Evolutionary conservation across 2,113 vertebrate genomes (phyloP).

Genomic region (Poecilia latipinna): DNA sequence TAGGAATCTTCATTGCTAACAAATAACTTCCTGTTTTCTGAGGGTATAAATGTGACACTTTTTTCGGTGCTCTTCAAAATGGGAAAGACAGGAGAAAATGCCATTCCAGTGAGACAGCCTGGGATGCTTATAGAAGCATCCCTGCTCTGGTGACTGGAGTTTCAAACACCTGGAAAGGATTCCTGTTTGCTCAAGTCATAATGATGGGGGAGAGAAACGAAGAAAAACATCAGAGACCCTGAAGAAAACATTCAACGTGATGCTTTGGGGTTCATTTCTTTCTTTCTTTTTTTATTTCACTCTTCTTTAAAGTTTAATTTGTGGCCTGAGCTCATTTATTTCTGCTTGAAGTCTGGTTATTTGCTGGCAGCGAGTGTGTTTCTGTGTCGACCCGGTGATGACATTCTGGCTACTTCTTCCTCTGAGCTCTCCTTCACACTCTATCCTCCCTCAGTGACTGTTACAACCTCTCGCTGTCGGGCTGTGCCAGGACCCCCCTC

Average conservation of each 20-base stretch:
- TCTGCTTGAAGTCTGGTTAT: conserved; percentile 37
- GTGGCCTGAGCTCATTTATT: conserved; percentile 55
- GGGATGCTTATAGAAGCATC: too few species aligned
- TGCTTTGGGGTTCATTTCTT: neutral
- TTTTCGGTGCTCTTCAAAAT: neutral
- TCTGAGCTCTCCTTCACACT: conserved; percentile 31
- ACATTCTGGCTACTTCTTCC: conserved; percentile 38
- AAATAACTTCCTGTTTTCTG: neutral
- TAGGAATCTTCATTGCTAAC: neutral
- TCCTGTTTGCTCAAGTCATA: conserved; percentile 4
- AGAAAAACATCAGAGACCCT: conserved; percentile 29
- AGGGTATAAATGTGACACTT: neutral
- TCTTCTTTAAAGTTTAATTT: conserved; percentile 38
- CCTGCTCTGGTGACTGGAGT: too few species aligned
- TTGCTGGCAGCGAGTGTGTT: conserved; percentile 28
- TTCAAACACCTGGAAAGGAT: neutral
- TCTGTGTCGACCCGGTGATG: conserved; percentile 10
- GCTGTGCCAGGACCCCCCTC: conserved; percentile 23
- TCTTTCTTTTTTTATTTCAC: conserved; percentile 21
- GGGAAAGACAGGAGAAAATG: neutral
- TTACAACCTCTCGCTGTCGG: conserved; percentile 37
- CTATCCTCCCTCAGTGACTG: conserved; percentile 51
- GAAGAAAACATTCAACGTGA: conserved; percentile 13
- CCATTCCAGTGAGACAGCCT: neutral
- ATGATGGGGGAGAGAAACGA: conserved; percentile 11